A percentile compares a stretch with the other conserved stretches of the same genome.
phyloP scores from a whole-genome alignment of 2,113 vertebrate species.

The Cromileptes altivelis region DNA sequence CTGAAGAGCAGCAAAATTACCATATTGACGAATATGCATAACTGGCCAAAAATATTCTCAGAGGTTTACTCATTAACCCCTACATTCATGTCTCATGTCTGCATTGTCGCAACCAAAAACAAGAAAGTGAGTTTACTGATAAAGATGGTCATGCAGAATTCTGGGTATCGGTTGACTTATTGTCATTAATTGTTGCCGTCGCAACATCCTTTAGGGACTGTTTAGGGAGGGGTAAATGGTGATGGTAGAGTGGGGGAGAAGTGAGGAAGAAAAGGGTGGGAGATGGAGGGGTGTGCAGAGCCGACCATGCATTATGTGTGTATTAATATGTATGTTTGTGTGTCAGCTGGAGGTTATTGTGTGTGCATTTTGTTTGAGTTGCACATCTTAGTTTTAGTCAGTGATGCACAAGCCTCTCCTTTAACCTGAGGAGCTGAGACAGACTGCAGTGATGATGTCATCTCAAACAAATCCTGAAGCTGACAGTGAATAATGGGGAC shows the following conservation, averaged over 20 bases:
- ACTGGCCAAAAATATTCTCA: too few relatives aligned
- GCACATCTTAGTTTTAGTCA: too few relatives aligned
- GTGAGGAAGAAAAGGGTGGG: neutral
- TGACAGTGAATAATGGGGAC: constrained; percentile 39
- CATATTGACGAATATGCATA: too few relatives aligned
- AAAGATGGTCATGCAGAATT: too few relatives aligned
- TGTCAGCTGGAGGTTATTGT: neutral
- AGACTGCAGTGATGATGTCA: constrained; percentile 9
- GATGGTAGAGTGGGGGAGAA: neutral
- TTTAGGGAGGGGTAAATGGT: neutral
- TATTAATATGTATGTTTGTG: neutral
- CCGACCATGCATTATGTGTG: neutral
- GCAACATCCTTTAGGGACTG: too few relatives aligned
- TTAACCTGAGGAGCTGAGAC: neutral
- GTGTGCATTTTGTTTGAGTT: neutral
- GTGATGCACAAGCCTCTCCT: neutral
- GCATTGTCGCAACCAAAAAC: too few relatives aligned
- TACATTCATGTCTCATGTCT: too few relatives aligned
- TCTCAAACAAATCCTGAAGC: constrained; percentile 6
- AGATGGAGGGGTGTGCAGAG: neutral
- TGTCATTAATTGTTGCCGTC: too few relatives aligned
- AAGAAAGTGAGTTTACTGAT: too few relatives aligned
- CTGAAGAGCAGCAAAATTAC: too few relatives aligned
- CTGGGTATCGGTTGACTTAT: too few relatives aligned
- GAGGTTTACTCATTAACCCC: too few relatives aligned